These are phyloP conservation scores for Tribolium castaneum DNA, from an alignment of 1,140 invertebrate genomes.

Conservation along the genomic window DNA sequence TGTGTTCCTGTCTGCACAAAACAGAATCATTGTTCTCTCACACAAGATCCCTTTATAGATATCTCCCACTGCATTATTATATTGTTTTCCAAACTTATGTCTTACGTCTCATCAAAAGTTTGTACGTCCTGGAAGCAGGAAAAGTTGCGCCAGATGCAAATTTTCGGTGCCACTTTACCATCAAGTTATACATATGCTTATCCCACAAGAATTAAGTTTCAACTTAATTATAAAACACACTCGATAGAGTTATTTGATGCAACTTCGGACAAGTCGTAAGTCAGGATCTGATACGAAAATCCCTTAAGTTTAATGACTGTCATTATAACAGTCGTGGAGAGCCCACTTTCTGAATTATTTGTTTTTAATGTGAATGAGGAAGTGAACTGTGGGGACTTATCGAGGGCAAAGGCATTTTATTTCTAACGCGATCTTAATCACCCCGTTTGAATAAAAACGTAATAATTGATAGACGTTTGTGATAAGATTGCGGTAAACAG, in stretches of 20 bases:
- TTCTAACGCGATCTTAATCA: constrained; percentile 20
- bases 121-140: not conserved
- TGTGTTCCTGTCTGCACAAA: not conserved
- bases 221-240: not conserved
- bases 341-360: not conserved
- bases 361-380: not conserved
- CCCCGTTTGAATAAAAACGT: constrained; percentile 7
- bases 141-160: not conserved
- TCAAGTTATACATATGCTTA: no score
- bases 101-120: not conserved
- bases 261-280: not conserved
- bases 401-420: constrained; percentile 14
- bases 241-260: not conserved
- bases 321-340: not conserved
- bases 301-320: not conserved
- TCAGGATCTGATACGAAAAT: not conserved
- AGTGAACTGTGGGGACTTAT: constrained; percentile 3
- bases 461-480: constrained; percentile 14
- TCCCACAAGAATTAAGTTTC: no score
- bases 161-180: not conserved
- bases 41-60: not conserved
- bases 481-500: constrained; percentile 4
- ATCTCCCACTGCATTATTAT: not conserved
- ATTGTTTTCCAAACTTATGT: not conserved
- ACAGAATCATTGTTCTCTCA: no score